Evolutionary conservation across 2,113 vertebrate species (phyloP).

Genomic region (Rhea pennata): DNA sequence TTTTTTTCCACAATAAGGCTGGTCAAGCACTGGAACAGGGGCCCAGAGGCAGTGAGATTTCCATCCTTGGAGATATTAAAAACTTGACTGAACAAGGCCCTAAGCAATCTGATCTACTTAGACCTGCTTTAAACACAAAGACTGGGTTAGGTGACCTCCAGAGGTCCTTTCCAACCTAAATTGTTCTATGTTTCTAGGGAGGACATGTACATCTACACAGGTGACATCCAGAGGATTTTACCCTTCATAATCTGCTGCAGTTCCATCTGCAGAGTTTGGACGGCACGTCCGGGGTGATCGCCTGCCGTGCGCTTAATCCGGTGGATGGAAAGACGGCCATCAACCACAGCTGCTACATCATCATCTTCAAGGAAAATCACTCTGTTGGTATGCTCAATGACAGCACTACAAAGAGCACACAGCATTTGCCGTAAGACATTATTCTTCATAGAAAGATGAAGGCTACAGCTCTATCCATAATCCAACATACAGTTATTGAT

Average conservation of each 20-base stretch:
- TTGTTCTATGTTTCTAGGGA: background rate
- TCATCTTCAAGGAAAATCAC: slow-evolving; percentile 99
- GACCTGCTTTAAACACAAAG: background rate
- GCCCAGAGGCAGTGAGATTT: background rate
- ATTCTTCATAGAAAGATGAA: background rate
- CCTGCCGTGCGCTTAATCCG: slow-evolving; percentile 91
- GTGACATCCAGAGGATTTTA: slow-evolving; percentile 35
- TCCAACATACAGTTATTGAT: background rate
- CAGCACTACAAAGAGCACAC: slow-evolving; percentile 79
- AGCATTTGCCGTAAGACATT: background rate
- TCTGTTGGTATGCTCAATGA: slow-evolving; percentile 96
- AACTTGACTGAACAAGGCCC: accelerated
- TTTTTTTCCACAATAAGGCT: background rate
- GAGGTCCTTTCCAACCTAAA: background rate
- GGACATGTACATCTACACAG: background rate
- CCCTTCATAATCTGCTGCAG: slow-evolving; percentile 99
- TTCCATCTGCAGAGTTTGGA: slow-evolving; percentile 98
- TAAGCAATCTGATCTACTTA: background rate
- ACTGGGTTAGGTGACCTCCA: background rate
- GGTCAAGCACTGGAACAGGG: background rate
- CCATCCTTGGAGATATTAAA: background rate
- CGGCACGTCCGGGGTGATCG: slow-evolving; percentile 91
- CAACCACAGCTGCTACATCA: slow-evolving; percentile 91
- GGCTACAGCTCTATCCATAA: background rate
- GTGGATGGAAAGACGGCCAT: slow-evolving; percentile 95